Conservation (phyloP, 2,888 invertebrate genomes). For the Criorhina ranunculi region DNA sequence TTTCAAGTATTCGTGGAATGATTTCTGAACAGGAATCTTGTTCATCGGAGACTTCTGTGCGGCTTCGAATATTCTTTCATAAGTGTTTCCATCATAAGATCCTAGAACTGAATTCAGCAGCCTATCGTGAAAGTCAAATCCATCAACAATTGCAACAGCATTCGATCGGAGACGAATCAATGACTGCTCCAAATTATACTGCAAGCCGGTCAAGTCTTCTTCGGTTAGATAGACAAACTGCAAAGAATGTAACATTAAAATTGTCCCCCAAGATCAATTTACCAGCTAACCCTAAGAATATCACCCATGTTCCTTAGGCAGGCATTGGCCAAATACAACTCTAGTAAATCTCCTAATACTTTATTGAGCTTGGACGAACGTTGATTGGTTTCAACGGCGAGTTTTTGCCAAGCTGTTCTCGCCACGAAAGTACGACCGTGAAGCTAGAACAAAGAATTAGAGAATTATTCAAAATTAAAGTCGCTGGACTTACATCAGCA, state of each 20-base stretch:
- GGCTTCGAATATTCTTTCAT: slow-evolving; percentile 91
- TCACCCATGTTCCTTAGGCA: slow-evolving; percentile 91
- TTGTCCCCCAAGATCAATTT: not conserved
- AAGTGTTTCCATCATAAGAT: slow-evolving; percentile 93
- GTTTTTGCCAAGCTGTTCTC: slow-evolving; percentile 88
- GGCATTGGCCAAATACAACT: slow-evolving; percentile 91
- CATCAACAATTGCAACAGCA: slow-evolving; percentile 95
- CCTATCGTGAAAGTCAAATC: slow-evolving; percentile 94
- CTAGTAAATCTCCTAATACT: slow-evolving; percentile 89
- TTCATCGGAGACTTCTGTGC: slow-evolving; percentile 94
- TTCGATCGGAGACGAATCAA: slow-evolving; percentile 92
- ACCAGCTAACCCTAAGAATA: slow-evolving; percentile 89
- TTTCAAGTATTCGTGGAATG: slow-evolving; percentile 87
- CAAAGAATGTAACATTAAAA: not conserved
- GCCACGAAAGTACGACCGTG: slow-evolving; percentile 94
- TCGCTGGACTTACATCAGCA: slow-evolving; percentile 87
- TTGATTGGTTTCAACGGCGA: slow-evolving; percentile 84
- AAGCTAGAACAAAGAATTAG: slow-evolving; percentile 85
- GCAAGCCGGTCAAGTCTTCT: slow-evolving; percentile 85
- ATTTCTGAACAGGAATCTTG: slow-evolving; percentile 90
- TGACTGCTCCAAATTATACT: slow-evolving; percentile 89
- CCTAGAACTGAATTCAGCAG: slow-evolving; percentile 91
- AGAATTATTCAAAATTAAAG: not conserved
- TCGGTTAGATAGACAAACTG: slow-evolving; percentile 82
- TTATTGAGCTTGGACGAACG: slow-evolving; percentile 87